Percentiles rank a stretch among this genome's conserved stretches.
phyloP scores from a whole-genome alignment of 2,888 invertebrate species.

The Timema podura region DNA sequence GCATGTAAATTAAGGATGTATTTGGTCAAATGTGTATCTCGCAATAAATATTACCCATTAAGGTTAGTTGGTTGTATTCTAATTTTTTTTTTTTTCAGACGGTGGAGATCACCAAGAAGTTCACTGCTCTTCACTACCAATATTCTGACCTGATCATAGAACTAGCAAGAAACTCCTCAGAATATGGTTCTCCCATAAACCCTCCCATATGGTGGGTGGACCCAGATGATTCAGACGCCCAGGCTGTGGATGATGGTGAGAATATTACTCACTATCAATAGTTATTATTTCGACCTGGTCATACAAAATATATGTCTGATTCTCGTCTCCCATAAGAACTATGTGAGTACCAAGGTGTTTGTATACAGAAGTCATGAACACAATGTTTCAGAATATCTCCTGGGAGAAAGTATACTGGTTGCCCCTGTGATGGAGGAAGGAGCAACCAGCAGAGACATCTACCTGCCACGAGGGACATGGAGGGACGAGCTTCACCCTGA shows the following conservation, averaged over 20 bases:
- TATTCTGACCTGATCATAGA: constrained; percentile 57
- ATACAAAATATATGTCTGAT: too few relatives aligned
- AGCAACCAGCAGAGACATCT: constrained; percentile 61
- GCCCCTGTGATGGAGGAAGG: constrained; percentile 70
- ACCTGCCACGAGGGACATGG: constrained; percentile 74
- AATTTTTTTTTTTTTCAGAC: constrained; percentile 48
- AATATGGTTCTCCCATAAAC: constrained; percentile 66
- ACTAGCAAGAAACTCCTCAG: constrained; percentile 52
- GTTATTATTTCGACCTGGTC: too few relatives aligned
- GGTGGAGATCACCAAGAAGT: constrained; percentile 57
- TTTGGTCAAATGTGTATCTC: too few relatives aligned
- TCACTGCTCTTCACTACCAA: constrained; percentile 60
- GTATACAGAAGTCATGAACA: too few relatives aligned
- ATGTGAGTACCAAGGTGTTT: too few relatives aligned
- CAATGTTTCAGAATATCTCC: constrained; percentile 62
- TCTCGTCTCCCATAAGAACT: too few relatives aligned
- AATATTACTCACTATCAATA: not conserved
- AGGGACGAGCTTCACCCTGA: constrained; percentile 51
- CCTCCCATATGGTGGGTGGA: constrained; percentile 84
- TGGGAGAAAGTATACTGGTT: constrained; percentile 72
- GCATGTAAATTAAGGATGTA: too few relatives aligned
- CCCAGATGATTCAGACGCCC: constrained; percentile 60
- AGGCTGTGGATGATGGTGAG: constrained; percentile 46
- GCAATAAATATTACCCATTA: too few relatives aligned
- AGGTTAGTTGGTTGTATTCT: too few relatives aligned